These are phyloP conservation scores for Nebria salina DNA, from an alignment of 2,888 invertebrate species.

Conservation along the genomic window DNA sequence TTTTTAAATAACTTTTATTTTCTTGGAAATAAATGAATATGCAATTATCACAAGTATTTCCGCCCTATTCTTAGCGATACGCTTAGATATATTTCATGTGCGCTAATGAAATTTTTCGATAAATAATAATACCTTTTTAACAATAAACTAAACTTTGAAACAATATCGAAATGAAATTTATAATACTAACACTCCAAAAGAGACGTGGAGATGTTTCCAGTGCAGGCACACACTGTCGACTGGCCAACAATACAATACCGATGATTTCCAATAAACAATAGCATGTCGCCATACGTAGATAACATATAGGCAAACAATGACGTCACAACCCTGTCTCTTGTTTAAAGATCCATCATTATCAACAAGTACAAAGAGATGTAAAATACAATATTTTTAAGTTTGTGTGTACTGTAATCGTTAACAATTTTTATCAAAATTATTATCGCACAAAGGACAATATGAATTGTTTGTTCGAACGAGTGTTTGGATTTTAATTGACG, in stretches of 20 bases:
- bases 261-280: slow-evolving; percentile 13
- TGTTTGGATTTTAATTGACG: background rate
- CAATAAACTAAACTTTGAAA: no score
- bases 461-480: background rate
- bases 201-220: background rate
- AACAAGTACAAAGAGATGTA: slow-evolving; percentile 23
- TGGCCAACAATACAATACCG: slow-evolving; percentile 6
- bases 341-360: slow-evolving; percentile 14
- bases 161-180: no score
- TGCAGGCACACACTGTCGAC: background rate
- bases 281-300: background rate
- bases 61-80: no score
- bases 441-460: background rate
- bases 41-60: no score
- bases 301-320: background rate
- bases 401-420: background rate
- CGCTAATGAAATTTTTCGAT: no score
- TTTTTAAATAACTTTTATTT: no score
- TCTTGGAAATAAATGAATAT: no score
- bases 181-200: background rate
- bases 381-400: slow-evolving; percentile 6
- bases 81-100: no score
- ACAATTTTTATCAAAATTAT: background rate
- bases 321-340: slow-evolving; percentile 7
- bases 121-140: no score